Evolutionary conservation across 1,140 invertebrate species (phyloP), one percentile per base, ranked within the genome.

Genomic region (Atta texana): DNA sequence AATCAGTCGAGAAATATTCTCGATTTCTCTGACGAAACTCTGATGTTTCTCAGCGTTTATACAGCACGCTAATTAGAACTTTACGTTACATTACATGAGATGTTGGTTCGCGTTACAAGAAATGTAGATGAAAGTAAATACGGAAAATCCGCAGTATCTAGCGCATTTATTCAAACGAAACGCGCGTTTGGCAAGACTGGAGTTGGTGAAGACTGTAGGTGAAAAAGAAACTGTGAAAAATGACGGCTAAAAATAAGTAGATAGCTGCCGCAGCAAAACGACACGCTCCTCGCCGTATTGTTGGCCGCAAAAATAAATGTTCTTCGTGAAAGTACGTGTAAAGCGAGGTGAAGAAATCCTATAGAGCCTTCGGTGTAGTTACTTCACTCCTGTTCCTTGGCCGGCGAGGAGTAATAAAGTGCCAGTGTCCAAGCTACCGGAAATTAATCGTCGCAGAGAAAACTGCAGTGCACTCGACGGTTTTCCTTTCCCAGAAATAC

Each of bases 361-460:
- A 81, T 72, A 61, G 86, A 86, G 64, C 59, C 84, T 86, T 89
- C 75, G 78, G 69, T 85, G 82, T 59, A 87, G 89, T 90, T 90
- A 86, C 86, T 88, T 85, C 71, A 59, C 49, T 59, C 59, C 68
- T 87, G 89, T 88, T 90, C 76, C 81, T 80, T 80, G 68, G 86
- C 53, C 39, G 86, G 88, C 75, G 61, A 81, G 81, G 63, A 91
- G 90, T 90, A 91, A 91, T 91, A 91, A 91, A 91, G 89, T 90
- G 89, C 87, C 81, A 87, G 86, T 90, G 90, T 88, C 90, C 89
- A 91, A 90, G 89, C 89, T 76, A 87, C 89, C 89, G 89, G 90
- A 90, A 91, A 91, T 91, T 91, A 91, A 90, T 91, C 86, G 90
- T 72, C 89, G 68, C 63, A 57, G 64, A 77, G 72, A 90, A 91